Base-by-base conservation (phyloP, 2,888 invertebrate genomes). In the Prenolepis imparis region DNA sequence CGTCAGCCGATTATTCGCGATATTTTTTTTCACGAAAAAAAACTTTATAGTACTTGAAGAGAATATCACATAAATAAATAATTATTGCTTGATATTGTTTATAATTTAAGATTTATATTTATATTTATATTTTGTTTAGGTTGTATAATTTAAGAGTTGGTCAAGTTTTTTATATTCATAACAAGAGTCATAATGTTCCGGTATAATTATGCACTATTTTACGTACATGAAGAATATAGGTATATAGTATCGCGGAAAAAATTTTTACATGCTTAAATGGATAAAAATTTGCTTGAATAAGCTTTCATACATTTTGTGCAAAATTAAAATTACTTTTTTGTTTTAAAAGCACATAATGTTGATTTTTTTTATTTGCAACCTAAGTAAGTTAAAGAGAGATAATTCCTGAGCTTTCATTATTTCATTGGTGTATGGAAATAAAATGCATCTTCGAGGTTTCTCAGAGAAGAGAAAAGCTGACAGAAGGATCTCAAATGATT, bases 391-490 rank as follows among this genome's bases (percentile, higher is more conserved):
- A 11, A 44, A 8, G 3, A 18, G 24, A 8, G 15, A 12, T 61
- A 77, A 77, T 81, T 77, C 11, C 36, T 21, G 32, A 44, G 32
- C 3, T 63, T 39, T 52, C 28, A n/a, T 63, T 48, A 77, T 81
- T 81, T 57, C 15, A 24, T 3, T 61, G 12, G 2, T n/a, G 4
- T 18, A 41, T 52, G 15, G 24, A 48, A 81, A 77, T 61, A 72
- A 41, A 41, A 57, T 3, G 8, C 5, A n/a, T 1, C 21, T 12
- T 44, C 36, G 48, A 36, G 9, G 4, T 75, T 48, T 36, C 21
- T 12, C 4, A 18, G 5, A 3, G 6, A 12, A n/a, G 36, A 24
- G 32, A 74, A 18, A 48, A 52, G 15, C 36, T 63, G 63, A 15
- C 28, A 52, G 63, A 11, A 63, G 41, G 5, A 75, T 81, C 24